Conservation (phyloP, 2,113 vertebrate species). For the Catagonus wagneri region DNA sequence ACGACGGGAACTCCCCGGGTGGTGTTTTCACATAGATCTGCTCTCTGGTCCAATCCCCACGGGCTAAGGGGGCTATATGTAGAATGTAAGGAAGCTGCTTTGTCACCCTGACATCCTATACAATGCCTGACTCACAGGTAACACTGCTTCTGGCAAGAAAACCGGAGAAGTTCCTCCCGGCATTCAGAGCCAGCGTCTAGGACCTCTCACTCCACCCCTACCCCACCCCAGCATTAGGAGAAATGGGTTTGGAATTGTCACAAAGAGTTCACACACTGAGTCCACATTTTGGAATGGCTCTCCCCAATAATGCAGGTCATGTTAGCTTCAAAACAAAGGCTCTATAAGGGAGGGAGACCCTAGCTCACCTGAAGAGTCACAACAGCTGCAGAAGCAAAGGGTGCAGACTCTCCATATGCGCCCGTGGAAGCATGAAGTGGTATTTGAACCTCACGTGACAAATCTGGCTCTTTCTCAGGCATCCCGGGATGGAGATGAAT, state of each 20-base stretch:
- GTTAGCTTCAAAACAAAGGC: background rate
- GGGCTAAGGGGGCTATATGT: background rate
- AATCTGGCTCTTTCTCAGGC: background rate
- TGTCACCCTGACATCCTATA: background rate
- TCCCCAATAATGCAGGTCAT: background rate
- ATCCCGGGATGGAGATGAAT: background rate
- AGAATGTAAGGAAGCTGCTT: background rate
- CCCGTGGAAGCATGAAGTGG: background rate
- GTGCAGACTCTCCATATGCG: background rate
- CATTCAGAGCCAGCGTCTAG: background rate
- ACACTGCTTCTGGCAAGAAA: background rate
- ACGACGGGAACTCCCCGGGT: no score
- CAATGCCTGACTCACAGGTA: background rate
- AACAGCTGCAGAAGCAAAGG: background rate
- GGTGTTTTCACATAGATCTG: background rate
- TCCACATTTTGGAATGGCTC: background rate
- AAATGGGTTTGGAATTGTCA: background rate
- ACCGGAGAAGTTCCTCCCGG: background rate
- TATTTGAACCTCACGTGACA: background rate
- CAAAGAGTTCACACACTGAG: background rate
- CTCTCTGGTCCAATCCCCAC: background rate
- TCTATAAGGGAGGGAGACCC: background rate
- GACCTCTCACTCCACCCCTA: no score
- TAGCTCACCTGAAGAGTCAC: background rate
- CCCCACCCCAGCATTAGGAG: background rate